Evolutionary conservation across 2,888 invertebrate genomes (phyloP).

Genomic region (Drosophila kuntzei): DNA sequence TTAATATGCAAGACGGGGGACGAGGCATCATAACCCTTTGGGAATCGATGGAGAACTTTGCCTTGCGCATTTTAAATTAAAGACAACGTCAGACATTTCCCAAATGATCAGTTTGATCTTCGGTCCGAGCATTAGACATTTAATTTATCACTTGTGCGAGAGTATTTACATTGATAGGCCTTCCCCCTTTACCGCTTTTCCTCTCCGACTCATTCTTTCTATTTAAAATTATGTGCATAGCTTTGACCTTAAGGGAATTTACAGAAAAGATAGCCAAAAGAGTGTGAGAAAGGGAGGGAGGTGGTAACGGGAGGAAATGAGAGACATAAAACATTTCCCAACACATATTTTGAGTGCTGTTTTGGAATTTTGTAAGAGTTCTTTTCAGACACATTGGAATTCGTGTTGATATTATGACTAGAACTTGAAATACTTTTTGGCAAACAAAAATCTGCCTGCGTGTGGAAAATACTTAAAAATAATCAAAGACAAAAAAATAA

Average conservation of each 20-base stretch:
- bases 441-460: constrained; percentile 29
- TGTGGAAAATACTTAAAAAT: constrained; percentile 45
- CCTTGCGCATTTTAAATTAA: constrained; percentile 55
- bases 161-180: constrained; percentile 35
- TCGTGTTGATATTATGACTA: constrained; percentile 32
- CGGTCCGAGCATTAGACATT: constrained; percentile 61
- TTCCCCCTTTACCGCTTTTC: constrained; percentile 10
- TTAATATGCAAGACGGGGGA: constrained; percentile 28
- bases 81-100: constrained; percentile 45
- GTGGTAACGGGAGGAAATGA: no score
- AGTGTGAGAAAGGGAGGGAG: constrained; percentile 17
- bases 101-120: constrained; percentile 59
- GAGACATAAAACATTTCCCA: constrained; percentile 46
- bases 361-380: constrained; percentile 72
- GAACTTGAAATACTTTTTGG: constrained; percentile 48
- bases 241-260: constrained; percentile 58
- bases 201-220: neutral
- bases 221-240: constrained; percentile 41
- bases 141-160: constrained; percentile 66
- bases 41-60: constrained; percentile 27
- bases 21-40: constrained; percentile 39
- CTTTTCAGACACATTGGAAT: constrained; percentile 43
- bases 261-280: constrained; percentile 17
- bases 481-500: constrained; percentile 4
- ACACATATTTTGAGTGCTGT: constrained; percentile 44